These are phyloP conservation scores for Phocides pigmalion DNA, from an alignment of 1,140 invertebrate species.

Conservation along the genomic window DNA sequence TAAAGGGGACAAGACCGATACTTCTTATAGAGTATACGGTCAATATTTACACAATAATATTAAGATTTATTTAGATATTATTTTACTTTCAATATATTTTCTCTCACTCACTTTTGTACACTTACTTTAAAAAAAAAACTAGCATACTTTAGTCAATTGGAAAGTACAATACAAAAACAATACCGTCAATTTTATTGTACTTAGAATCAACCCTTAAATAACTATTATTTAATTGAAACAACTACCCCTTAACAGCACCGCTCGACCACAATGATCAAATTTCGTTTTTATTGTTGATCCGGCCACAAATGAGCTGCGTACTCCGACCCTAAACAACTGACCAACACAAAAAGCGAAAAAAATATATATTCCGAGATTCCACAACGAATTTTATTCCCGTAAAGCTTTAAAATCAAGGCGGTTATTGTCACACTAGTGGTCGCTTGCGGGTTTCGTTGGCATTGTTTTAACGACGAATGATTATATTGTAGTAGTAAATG, in stretches of 20 bases:
- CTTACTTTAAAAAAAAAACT: too few species aligned
- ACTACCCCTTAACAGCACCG: slow-evolving; percentile 64
- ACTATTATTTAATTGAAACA: slow-evolving; percentile 7
- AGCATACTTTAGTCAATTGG: too few species aligned
- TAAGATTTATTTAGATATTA: too few species aligned
- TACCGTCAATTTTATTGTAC: too few species aligned
- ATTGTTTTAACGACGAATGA: too few species aligned
- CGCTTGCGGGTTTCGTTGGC: not conserved
- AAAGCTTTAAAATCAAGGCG: slow-evolving; percentile 29
- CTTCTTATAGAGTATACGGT: too few species aligned
- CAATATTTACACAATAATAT: too few species aligned
- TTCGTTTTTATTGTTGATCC: slow-evolving; percentile 83
- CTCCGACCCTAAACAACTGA: slow-evolving; percentile 58
- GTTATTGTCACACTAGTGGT: slow-evolving; percentile 7
- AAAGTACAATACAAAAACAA: too few species aligned
- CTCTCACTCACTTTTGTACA: too few species aligned
- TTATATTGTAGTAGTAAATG: too few species aligned
- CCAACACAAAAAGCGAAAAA: slow-evolving; percentile 56
- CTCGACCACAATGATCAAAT: slow-evolving; percentile 79
- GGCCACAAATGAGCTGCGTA: slow-evolving; percentile 69
- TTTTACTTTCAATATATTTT: too few species aligned
- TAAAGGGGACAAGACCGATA: too few species aligned
- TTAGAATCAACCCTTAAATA: not conserved
- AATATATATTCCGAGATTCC: slow-evolving; percentile 44
- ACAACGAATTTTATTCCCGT: slow-evolving; percentile 25